Evolutionary conservation across 2,888 invertebrate genomes (phyloP).

Genomic region (Hemicrepidius hirtus): DNA sequence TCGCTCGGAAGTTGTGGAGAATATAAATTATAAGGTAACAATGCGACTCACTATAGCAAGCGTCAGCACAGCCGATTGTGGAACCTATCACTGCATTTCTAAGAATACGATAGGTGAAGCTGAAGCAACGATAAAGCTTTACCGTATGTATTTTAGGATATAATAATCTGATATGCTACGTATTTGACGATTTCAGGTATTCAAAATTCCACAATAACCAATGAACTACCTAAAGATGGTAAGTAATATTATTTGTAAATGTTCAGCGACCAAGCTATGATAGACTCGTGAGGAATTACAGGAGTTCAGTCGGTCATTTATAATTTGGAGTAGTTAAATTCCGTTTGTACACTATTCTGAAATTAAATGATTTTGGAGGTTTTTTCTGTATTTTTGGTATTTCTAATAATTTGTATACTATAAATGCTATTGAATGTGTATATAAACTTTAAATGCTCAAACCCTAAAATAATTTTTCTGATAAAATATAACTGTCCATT

Average conservation of each 20-base stretch:
- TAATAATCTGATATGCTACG: not conserved
- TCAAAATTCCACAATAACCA: constrained; percentile 13
- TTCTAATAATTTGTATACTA: too few relatives aligned
- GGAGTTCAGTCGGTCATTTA: too few relatives aligned
- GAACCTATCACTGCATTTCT: constrained; percentile 82
- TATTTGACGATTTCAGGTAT: constrained; percentile 2
- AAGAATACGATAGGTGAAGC: constrained; percentile 84
- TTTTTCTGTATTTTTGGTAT: too few relatives aligned
- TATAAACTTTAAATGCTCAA: too few relatives aligned
- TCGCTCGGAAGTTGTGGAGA: constrained; percentile 72
- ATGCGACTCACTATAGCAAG: constrained; percentile 80
- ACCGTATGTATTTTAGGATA: constrained; percentile 75
- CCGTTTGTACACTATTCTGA: too few relatives aligned
- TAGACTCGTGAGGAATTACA: too few relatives aligned
- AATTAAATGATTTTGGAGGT: too few relatives aligned
- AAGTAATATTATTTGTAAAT: constrained; percentile 21
- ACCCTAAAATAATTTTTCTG: too few relatives aligned
- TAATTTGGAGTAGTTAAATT: too few relatives aligned
- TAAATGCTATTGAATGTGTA: too few relatives aligned
- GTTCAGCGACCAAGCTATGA: too few relatives aligned
- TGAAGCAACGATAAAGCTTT: constrained; percentile 82
- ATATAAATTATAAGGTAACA: constrained; percentile 82
- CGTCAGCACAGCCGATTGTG: constrained; percentile 78
- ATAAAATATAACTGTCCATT: too few relatives aligned
- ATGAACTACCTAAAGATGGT: constrained; percentile 31